These are phyloP conservation scores for Engystomops pustulosus DNA, from an alignment of 2,113 vertebrate species.

Conservation along the genomic window DNA sequence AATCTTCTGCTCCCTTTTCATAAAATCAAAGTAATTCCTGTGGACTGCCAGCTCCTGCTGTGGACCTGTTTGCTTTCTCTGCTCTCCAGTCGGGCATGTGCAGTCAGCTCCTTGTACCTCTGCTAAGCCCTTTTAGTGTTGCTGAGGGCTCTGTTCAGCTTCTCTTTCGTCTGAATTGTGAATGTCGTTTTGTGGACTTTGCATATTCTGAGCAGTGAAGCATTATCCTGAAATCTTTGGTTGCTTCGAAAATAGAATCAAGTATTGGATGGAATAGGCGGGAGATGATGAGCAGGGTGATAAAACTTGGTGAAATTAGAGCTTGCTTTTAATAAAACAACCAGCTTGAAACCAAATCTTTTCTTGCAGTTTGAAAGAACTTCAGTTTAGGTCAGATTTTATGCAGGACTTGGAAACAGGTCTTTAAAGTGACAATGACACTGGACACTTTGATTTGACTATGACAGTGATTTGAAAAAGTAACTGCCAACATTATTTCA, in stretches of 20 bases:
- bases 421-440: neutral
- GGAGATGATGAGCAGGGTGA: constrained; percentile 18
- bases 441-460: no score
- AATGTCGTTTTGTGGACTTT: neutral
- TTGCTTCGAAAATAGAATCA: constrained; percentile 12
- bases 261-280: neutral
- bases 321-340: constrained; percentile 29
- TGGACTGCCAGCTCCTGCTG: no score
- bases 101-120: no score
- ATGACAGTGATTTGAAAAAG: no score
- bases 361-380: neutral
- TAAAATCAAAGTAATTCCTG: no score
- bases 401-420: neutral
- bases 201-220: constrained; percentile 10
- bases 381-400: neutral
- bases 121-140: no score
- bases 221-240: constrained; percentile 10
- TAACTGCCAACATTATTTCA: no score
- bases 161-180: neutral
- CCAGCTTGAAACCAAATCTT: constrained; percentile 35
- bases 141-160: neutral
- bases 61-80: no score
- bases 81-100: no score
- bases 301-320: constrained; percentile 24
- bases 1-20: no score